Conservation (phyloP, 2,888 invertebrate genomes). For the Ophonus ardosiacus region DNA sequence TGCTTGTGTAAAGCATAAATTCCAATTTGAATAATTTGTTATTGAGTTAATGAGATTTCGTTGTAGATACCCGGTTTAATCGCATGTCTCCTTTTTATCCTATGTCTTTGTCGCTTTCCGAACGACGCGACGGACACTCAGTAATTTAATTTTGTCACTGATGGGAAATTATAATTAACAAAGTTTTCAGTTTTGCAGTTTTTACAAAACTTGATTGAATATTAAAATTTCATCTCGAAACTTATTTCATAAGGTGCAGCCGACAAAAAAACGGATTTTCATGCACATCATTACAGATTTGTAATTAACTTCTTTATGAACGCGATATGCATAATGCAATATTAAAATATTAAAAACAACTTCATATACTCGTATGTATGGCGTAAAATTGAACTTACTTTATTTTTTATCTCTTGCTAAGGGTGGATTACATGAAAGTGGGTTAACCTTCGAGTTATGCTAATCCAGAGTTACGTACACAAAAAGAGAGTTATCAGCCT, state of each 20-base stretch:
- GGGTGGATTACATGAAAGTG: no score
- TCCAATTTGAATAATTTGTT: conserved; percentile 51
- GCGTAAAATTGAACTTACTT: no score
- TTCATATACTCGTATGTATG: no score
- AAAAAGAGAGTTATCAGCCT: no score
- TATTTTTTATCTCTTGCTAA: no score
- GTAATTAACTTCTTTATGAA: conserved; percentile 35
- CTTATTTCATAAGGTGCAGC: conserved; percentile 49
- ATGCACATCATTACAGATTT: not conserved
- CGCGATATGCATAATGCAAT: not conserved
- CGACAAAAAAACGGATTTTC: conserved; percentile 14
- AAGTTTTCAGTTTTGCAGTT: conserved; percentile 57
- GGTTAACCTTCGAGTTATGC: no score
- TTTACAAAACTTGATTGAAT: conserved; percentile 58
- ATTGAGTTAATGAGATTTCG: conserved; percentile 41
- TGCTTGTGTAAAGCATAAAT: conserved; percentile 8
- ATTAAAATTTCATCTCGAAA: conserved; percentile 58
- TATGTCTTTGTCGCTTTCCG: conserved; percentile 41
- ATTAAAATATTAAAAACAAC: not conserved
- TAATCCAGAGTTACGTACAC: no score
- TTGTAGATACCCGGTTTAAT: conserved; percentile 39
- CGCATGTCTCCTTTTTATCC: conserved; percentile 37
- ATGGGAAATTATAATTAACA: conserved; percentile 62
- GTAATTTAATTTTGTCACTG: conserved; percentile 61
- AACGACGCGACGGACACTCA: conserved; percentile 11